These are phyloP conservation scores for Saguinus midas DNA, from an alignment of 2,113 vertebrate genomes.

Conservation along the genomic window DNA sequence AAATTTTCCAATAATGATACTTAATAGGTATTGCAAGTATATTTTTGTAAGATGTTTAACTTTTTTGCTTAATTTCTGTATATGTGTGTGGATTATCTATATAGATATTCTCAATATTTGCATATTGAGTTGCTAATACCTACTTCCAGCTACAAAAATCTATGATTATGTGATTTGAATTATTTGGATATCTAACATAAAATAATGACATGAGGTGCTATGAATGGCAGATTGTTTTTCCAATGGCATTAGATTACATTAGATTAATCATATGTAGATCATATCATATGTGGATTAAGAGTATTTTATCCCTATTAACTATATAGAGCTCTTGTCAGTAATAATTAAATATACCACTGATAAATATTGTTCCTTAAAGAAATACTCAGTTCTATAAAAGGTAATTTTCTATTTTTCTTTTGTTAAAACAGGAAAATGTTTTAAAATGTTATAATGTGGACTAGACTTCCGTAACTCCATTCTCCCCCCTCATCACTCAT, in stretches of 20 bases:
- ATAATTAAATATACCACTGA: neutral
- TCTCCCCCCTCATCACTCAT: neutral
- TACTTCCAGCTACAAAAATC: neutral
- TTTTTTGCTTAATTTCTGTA: neutral
- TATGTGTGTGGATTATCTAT: neutral
- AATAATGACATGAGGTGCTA: slow-evolving; percentile 43
- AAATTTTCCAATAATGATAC: neutral
- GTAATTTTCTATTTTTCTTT: slow-evolving; percentile 26
- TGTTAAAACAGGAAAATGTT: neutral
- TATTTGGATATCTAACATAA: neutral
- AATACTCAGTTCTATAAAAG: neutral
- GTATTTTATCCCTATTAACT: neutral
- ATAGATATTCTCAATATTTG: neutral
- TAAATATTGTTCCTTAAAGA: slow-evolving; percentile 17
- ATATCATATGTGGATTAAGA: neutral
- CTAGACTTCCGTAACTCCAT: neutral
- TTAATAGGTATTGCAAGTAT: neutral
- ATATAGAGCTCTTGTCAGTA: neutral
- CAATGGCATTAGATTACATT: slow-evolving; percentile 26
- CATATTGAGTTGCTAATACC: neutral
- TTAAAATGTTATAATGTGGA: neutral
- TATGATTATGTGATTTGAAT: neutral
- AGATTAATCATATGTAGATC: no score
- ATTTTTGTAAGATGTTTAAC: neutral
- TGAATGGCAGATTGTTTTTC: slow-evolving; percentile 41